Evolutionary conservation across 2,888 invertebrate species (phyloP).

Genomic region (Clusia tigrina): DNA sequence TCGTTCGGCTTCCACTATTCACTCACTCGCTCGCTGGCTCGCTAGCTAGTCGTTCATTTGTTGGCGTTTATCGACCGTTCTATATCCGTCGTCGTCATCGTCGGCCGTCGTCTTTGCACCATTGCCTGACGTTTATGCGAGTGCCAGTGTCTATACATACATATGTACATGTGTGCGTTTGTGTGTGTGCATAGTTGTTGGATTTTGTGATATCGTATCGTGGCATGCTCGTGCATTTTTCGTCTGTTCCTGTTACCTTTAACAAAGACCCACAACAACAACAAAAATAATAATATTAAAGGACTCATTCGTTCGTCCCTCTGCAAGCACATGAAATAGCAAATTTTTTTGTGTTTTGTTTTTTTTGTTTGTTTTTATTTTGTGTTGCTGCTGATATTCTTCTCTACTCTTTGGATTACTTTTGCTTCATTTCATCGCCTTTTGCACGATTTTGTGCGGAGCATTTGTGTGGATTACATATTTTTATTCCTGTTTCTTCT

Average conservation of each 20-base stretch:
- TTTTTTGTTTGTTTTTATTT: background rate
- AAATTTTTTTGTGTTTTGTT: no score
- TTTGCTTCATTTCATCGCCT: slow-evolving; percentile 26
- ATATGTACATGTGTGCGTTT: slow-evolving; percentile 4
- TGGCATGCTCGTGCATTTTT: slow-evolving; percentile 10
- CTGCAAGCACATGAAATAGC: background rate
- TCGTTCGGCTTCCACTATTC: slow-evolving; percentile 11
- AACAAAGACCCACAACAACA: slow-evolving; percentile 11
- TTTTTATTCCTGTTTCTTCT: background rate
- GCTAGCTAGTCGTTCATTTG: background rate
- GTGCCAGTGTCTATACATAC: background rate
- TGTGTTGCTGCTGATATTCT: slow-evolving; percentile 5
- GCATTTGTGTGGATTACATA: background rate
- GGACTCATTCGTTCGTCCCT: background rate
- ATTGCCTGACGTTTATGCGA: slow-evolving; percentile 15
- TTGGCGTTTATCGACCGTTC: slow-evolving; percentile 31
- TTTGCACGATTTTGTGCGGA: background rate
- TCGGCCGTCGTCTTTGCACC: slow-evolving; percentile 14
- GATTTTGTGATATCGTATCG: slow-evolving; percentile 2
- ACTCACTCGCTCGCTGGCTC: slow-evolving; percentile 12
- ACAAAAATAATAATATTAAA: background rate
- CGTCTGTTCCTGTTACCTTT: slow-evolving; percentile 15
- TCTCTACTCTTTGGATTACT: slow-evolving; percentile 19
- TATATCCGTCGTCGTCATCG: slow-evolving; percentile 11
- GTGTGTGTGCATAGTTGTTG: slow-evolving; percentile 3